Conservation (phyloP, 2,888 invertebrate species). For the Cabera pusaria region DNA sequence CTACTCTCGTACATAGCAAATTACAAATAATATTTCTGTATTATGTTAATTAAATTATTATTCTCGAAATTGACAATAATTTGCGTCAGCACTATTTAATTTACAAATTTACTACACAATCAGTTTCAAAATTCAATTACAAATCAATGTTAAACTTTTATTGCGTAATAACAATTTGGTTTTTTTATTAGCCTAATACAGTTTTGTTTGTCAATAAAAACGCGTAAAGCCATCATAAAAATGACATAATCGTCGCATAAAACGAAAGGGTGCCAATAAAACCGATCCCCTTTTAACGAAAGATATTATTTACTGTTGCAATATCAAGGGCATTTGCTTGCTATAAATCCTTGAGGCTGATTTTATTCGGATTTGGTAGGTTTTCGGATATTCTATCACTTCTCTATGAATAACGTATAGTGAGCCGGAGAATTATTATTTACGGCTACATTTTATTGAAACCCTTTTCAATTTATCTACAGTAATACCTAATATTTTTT, state of each 20-base stretch:
- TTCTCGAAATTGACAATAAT: too few species aligned
- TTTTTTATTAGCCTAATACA: conserved; percentile 45
- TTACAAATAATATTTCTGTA: too few species aligned
- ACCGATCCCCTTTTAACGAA: conserved; percentile 62
- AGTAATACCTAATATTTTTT: too few species aligned
- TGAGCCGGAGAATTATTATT: conserved; percentile 25
- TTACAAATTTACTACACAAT: too few species aligned
- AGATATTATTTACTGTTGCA: conserved; percentile 74
- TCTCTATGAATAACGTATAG: conserved; percentile 23
- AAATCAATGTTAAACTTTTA: conserved; percentile 39
- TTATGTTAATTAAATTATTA: too few species aligned
- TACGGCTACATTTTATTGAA: conserved; percentile 28
- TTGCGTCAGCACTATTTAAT: background rate
- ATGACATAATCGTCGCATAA: conserved; percentile 74
- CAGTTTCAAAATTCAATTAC: conserved; percentile 37
- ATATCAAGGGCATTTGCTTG: conserved; percentile 58
- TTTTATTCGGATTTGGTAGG: conserved; percentile 45
- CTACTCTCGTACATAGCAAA: too few species aligned
- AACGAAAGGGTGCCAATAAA: conserved; percentile 77
- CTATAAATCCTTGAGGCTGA: conserved; percentile 53
- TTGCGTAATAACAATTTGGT: conserved; percentile 40
- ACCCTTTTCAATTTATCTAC: conserved; percentile 30
- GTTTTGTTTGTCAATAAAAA: conserved; percentile 69
- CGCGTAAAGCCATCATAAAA: conserved; percentile 68
- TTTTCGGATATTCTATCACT: conserved; percentile 29